Conservation (phyloP, 2,113 vertebrate species). For the Aptenodytes patagonicus region DNA sequence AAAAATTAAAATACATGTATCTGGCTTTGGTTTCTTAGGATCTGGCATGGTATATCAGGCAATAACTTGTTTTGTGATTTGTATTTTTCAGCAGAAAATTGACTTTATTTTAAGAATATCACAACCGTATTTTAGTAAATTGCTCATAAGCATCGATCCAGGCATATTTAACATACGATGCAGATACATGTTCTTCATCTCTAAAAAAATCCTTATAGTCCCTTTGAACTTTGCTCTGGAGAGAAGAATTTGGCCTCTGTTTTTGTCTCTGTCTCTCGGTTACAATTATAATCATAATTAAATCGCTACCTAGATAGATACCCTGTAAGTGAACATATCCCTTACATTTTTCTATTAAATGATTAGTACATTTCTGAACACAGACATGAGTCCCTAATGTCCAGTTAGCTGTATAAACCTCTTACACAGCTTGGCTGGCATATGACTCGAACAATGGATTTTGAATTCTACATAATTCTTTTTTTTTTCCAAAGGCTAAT, state of each 20-base stretch:
- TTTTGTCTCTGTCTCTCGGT: neutral
- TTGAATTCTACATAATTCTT: constrained; percentile 59
- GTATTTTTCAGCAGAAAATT: neutral
- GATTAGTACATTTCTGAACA: constrained; percentile 8
- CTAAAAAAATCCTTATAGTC: neutral
- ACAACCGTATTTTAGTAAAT: neutral
- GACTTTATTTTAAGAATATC: neutral
- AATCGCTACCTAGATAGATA: neutral
- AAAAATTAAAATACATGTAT: neutral
- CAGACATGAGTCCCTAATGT: constrained; percentile 32
- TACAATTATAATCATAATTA: constrained; percentile 20
- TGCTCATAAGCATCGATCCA: neutral
- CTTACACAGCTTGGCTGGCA: constrained; percentile 48
- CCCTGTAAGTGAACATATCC: neutral
- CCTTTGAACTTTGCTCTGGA: neutral
- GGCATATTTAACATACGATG: neutral
- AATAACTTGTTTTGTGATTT: neutral
- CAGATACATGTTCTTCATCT: neutral
- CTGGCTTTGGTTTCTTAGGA: neutral
- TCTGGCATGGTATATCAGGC: neutral
- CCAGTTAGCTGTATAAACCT: constrained; percentile 48
- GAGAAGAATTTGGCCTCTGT: neutral
- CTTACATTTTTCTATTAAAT: neutral
- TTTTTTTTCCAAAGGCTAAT: constrained; percentile 61
- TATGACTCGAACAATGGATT: constrained; percentile 64